Base-by-base conservation (phyloP, 2,113 vertebrate genomes). In the Raja brachyura region DNA sequence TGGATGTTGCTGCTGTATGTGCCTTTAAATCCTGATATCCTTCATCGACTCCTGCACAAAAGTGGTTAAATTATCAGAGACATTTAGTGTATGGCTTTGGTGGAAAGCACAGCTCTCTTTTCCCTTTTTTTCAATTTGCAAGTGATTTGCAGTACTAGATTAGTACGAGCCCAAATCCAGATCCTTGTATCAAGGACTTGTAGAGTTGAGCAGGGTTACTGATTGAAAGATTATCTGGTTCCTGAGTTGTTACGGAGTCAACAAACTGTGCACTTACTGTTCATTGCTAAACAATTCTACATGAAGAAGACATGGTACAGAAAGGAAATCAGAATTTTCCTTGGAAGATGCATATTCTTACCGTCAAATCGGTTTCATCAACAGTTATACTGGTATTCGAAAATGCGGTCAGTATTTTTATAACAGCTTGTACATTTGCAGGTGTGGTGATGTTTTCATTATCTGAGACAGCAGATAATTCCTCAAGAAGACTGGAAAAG, bases 371-470 rank as follows among this genome's bases (percentile, higher is more conserved):
- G 73, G 68, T 73, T 74, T 70, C 66, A 39, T 14, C 28, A 92
- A 74, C 22, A 73, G 3, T 73, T 31, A 11, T 3, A 54, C 28
- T 73, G 5, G n/a, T 8, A 28, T 74, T 48, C 48, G 90, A 92
- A 92, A 92, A 54, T 92, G 20, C 25, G 20, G 20, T 70, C 90
- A 92, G 10, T 39, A 92, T 92, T 4, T 5, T 3, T 54, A 92
- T 68, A 33, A 73, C 90, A 92, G 90, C 90, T 92, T 73, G 3
- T 4, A 92, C 66, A 73, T 92, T 92, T 70, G 66, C 90, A 54
- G 66, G 90, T 0, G 13, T 11, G 22, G 10, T 92, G 22, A 74
- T 54, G 20, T 22, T 28, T 18, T 14, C 16, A 4, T 74, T 7
- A 22, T 22, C 3, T 92, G 20, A 68, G 22, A 9, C 39, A 11